Base-by-base conservation (phyloP, 2,888 invertebrate species). In the Diarsia rubi region DNA sequence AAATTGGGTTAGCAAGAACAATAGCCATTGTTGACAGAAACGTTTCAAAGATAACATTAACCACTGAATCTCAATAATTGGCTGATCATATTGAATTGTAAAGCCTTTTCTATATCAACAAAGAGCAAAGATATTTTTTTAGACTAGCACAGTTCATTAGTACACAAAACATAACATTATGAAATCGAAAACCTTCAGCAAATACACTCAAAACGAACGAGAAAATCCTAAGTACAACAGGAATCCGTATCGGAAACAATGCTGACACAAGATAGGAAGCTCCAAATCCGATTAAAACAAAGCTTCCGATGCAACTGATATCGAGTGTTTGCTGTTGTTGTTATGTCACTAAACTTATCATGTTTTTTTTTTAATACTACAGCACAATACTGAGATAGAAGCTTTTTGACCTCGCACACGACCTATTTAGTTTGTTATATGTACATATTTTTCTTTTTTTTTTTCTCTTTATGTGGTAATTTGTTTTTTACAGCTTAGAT, bases 211-310 rank as follows among this genome's bases (percentile, higher is more conserved):
- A 79, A 63, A 31, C 24, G 24, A 74, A 75, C 37, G 12, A 54
- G 52, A 27, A 67, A 63, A 71, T 68, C 47, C 44, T 54, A 47
- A 64, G 52, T 60, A 47, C 54, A 73, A 54, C 27, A 74, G 37
- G 54, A 70, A 70, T 37, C 42, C 6, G 60, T 57, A 59, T 60
- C n/a, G 59, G 45, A 60, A 54, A 74, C 68, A 70, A 70, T 54
- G 27, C n/a, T 16, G 27, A 57, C 37, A 63, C 52, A n/a, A 45
- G 69, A 68, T 62, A 21, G 21, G 49, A 62, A 71, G 60, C 76
- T 62, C 37, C 16, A 44, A 73, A 84, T 81, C 77, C 69, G 71
- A 74, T 83, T 84, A 84, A 69, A 73, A 65, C 73, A 69, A 82
- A 77, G 82, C 73, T 71, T 27, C 12, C 16, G 3, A 60, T 71